Evolutionary conservation across 1,140 invertebrate species (phyloP).

Genomic region (Sitodiplosis mosellana): DNA sequence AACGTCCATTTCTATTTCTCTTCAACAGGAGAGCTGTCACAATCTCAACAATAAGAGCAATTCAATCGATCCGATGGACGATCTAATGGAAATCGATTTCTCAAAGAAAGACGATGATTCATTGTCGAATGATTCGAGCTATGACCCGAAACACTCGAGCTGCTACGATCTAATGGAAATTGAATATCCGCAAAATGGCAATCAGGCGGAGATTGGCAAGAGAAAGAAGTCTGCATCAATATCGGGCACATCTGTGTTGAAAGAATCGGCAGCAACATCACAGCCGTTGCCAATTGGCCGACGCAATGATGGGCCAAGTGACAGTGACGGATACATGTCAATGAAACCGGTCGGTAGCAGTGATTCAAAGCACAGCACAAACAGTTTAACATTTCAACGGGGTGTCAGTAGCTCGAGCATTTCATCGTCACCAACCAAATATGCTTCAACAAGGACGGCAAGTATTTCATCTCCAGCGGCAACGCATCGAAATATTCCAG

Average conservation of each 20-base stretch:
- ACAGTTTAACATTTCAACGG: too few relatives aligned
- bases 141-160: too few relatives aligned
- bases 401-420: not conserved
- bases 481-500: conserved; percentile 9
- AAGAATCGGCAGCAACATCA: not conserved
- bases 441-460: conserved; percentile 1
- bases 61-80: conserved; percentile 47
- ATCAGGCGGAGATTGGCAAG: conserved; percentile 21
- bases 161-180: conserved; percentile 8
- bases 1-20: not conserved
- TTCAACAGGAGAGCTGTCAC: not conserved
- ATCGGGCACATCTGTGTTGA: not conserved
- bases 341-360: conserved; percentile 24
- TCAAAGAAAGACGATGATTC: conserved; percentile 29
- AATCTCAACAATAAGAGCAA: conserved; percentile 7
- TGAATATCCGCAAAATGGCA: conserved; percentile 15
- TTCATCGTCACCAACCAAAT: conserved; percentile 5
- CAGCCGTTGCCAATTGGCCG: conserved; percentile 6
- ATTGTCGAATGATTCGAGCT: too few relatives aligned
- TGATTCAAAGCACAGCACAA: not conserved
- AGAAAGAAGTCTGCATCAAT: conserved; percentile 1
- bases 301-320: conserved; percentile 20
- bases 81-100: conserved; percentile 68
- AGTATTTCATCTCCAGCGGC: conserved; percentile 7
- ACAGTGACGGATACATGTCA: conserved; percentile 22